Evolutionary conservation across 2,797 vertebrate genomes (phyloP).

Genomic region (Pelochelys cantorii): DNA sequence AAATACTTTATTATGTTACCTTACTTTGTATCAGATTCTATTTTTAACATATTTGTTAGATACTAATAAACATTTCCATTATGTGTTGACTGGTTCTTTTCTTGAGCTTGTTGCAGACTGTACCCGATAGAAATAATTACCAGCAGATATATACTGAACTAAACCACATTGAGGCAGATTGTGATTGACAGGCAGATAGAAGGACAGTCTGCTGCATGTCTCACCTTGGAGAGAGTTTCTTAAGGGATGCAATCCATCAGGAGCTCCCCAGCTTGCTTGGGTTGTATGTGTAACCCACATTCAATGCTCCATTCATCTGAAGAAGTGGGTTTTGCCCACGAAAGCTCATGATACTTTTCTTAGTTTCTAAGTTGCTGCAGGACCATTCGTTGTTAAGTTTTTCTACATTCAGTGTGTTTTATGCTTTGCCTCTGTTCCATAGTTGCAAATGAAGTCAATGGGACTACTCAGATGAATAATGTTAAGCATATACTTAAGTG

Average conservation of each 20-base stretch:
- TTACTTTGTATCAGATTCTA: slow-evolving; percentile 30
- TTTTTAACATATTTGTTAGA: background rate
- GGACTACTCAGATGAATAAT: background rate
- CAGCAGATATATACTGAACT: background rate
- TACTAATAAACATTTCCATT: background rate
- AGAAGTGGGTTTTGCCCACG: no score
- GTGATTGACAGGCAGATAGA: background rate
- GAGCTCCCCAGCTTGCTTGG: background rate
- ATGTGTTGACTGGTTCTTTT: background rate
- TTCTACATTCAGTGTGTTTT: background rate
- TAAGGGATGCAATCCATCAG: background rate
- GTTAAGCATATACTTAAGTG: background rate
- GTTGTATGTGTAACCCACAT: background rate
- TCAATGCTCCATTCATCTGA: no score
- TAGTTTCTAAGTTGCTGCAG: no score
- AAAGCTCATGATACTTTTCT: no score
- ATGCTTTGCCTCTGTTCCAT: no score
- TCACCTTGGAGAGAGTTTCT: background rate
- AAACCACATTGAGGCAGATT: background rate
- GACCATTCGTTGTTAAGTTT: no score
- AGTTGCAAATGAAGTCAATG: background rate
- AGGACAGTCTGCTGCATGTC: background rate
- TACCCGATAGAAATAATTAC: background rate
- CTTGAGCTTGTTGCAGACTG: background rate
- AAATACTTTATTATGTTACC: slow-evolving; percentile 32